Evolutionary conservation across 92 coral and sea anemone genomes (phyloP).

Genomic region (Metridium senile): DNA sequence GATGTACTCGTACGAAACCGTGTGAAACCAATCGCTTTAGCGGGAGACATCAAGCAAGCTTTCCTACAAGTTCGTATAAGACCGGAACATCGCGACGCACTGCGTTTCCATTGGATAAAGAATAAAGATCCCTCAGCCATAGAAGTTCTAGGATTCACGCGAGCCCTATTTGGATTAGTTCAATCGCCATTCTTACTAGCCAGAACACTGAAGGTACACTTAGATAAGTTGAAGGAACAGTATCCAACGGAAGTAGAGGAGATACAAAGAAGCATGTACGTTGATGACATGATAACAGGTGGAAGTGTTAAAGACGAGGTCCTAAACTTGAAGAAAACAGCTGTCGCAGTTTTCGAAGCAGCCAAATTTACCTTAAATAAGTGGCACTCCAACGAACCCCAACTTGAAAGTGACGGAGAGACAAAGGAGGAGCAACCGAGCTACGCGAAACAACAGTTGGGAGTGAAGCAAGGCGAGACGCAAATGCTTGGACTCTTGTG

Average conservation of each 20-base stretch:
- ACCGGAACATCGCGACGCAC: constrained; percentile 30
- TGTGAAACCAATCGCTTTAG: constrained; percentile 26
- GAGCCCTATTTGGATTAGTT: constrained; percentile 52
- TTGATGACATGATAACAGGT: no score
- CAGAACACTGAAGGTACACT: constrained; percentile 29
- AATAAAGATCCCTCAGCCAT: constrained; percentile 21
- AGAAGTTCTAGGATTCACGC: constrained; percentile 38
- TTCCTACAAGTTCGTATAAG: no score
- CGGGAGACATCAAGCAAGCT: no score
- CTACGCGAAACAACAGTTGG: constrained; percentile 64
- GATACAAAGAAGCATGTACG: no score
- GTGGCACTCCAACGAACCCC: constrained; percentile 66
- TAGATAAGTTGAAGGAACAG: no score
- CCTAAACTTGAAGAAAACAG: no score
- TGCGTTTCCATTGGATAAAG: constrained; percentile 52
- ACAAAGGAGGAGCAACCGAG: constrained; percentile 37
- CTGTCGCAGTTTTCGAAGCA: constrained; percentile 55
- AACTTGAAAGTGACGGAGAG: constrained; percentile 45
- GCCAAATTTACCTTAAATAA: constrained; percentile 56
- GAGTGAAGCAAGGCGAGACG: constrained; percentile 41
- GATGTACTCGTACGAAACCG: constrained; percentile 23
- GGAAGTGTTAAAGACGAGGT: no score
- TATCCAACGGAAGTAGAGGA: no score
- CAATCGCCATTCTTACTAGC: constrained; percentile 48
- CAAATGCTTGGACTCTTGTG: constrained; percentile 46